These are phyloP conservation scores for Ctenodactylus gundi DNA, from an alignment of 2,113 vertebrate genomes.

Conservation along the genomic window DNA sequence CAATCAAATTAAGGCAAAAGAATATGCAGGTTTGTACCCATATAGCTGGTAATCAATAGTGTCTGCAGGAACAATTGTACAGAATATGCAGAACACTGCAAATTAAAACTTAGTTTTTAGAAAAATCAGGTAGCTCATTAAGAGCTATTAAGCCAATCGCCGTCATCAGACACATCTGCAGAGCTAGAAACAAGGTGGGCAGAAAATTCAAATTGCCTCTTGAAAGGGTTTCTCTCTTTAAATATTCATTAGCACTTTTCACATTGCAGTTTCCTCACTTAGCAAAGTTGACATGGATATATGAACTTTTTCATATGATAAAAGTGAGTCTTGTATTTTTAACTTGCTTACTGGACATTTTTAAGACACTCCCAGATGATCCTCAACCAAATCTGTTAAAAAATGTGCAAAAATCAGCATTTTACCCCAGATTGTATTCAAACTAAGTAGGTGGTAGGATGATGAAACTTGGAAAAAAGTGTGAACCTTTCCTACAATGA, in stretches of 20 bases:
- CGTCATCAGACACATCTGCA: not conserved
- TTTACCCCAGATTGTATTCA: constrained; percentile 34
- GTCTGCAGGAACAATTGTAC: not conserved
- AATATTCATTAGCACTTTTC: not conserved
- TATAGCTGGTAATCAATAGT: not conserved
- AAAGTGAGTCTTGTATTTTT: not conserved
- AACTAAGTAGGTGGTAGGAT: constrained; percentile 24
- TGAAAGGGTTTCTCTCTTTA: not conserved
- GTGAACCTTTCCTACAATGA: not conserved
- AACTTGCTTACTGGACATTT: constrained; percentile 53
- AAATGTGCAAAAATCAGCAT: constrained; percentile 56
- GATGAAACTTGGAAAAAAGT: constrained; percentile 14
- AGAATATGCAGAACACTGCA: not conserved
- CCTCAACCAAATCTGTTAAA: not conserved
- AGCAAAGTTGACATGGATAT: not conserved
- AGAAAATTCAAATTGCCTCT: not conserved
- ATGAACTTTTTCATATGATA: not conserved
- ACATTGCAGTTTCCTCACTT: not conserved
- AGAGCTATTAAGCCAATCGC: not conserved
- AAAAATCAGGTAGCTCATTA: not conserved
- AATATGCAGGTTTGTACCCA: not conserved
- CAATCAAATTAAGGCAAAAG: not conserved
- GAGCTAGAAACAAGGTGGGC: not conserved
- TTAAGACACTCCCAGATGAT: constrained; percentile 21
- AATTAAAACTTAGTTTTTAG: not conserved